Base-by-base conservation (phyloP, 2,113 vertebrate species). In the Rostratula benghalensis region DNA sequence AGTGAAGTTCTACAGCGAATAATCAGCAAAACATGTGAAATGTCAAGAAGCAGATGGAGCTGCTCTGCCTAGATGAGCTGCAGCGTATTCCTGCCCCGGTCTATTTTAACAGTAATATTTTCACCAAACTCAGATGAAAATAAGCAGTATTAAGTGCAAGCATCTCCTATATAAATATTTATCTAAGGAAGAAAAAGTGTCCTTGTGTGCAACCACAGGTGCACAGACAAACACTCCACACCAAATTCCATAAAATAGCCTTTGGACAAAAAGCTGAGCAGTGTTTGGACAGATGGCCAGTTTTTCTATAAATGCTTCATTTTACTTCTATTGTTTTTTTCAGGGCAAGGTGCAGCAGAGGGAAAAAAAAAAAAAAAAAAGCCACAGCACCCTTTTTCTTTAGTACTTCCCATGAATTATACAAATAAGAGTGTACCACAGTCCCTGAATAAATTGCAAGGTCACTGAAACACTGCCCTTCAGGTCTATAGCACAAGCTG, bases 261-360 rank as follows among this genome's bases (percentile, higher is more conserved):
- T 41, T 96, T 45, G 60, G 93, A 95, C 81, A 94, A 77, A 88
- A 85, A 93, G 75, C 67, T 43, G 51, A 67, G 67, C 68, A 46
- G 74, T 96, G 93, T 97, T 97, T 97, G 95, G 94, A 97, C 97
- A 97, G 97, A 94, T 97, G 97, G 93, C 22, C 18, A 65, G 10
- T 45, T 91, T 65, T 56, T 39, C 78, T 13, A 19, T 20, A 76
- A 76, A 50, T 69, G 80, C 64, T 87, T 79, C 76, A 43, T 90
- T 64, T 9, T 33, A 68, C 31, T 77, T 28, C 45, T 43, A 59
- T 77, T 90, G 93, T 92, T 87, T 93, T 51, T 74, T 45, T 75
- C 71, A 84, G 83, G 41, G 15, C 28, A 84, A 13, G 41, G 39
- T 65, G 33, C 61, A 95, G 41, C 6, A n/a, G 35, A 84, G 68